These are phyloP conservation scores for Tachycineta bicolor DNA, from an alignment of 2,113 vertebrate species.

Conservation along the genomic window DNA sequence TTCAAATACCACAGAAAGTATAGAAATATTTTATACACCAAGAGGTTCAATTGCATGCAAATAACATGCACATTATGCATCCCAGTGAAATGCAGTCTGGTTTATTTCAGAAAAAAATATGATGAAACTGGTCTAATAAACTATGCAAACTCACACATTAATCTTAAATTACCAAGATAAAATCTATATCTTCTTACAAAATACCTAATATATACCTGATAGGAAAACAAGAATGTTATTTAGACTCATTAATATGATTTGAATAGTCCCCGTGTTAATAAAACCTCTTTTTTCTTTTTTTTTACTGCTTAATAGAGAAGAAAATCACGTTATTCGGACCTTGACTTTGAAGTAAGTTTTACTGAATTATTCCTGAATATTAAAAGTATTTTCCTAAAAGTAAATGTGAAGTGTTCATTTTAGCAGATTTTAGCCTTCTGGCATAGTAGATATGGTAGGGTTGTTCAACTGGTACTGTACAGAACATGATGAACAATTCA, in stretches of 20 bases:
- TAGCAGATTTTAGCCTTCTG: background rate
- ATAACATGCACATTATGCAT: background rate
- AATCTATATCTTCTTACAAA: background rate
- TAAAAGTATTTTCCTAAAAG: constrained; percentile 56
- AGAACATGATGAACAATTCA: background rate
- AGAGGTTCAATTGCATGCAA: background rate
- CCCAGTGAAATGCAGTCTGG: background rate
- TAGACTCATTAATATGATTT: constrained; percentile 41
- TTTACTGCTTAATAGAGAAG: constrained; percentile 88
- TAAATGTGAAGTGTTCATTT: constrained; percentile 24
- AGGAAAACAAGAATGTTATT: constrained; percentile 38
- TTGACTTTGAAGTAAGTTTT: constrained; percentile 99
- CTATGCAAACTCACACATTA: background rate
- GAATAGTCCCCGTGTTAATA: constrained; percentile 70
- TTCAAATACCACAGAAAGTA: background rate
- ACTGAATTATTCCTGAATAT: constrained; percentile 64
- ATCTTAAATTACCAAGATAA: constrained; percentile 21
- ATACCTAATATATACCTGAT: background rate
- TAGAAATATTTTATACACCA: background rate
- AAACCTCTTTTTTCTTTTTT: constrained; percentile 70
- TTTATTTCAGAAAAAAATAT: constrained; percentile 11
- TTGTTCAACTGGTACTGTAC: background rate
- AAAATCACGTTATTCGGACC: constrained; percentile 98
- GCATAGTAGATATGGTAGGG: background rate
- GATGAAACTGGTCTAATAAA: background rate